A percentile compares a stretch with the other conserved stretches of the same genome.
These are phyloP conservation scores for Argyra leucocephala DNA, from an alignment of 2,888 invertebrate genomes.

Conservation along the genomic window DNA sequence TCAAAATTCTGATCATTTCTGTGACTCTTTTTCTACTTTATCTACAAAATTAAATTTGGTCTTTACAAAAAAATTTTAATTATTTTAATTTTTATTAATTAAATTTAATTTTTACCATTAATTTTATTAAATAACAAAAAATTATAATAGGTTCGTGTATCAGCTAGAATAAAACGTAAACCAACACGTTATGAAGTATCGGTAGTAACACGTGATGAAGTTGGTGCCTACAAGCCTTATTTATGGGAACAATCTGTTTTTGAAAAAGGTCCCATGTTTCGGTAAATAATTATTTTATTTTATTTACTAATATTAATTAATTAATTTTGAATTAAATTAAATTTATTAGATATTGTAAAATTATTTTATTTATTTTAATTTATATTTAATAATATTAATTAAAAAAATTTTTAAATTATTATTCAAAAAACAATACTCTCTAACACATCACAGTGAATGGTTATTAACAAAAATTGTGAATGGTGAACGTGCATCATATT, in stretches of 20 bases:
- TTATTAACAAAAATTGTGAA: conserved; percentile 87
- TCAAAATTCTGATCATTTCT: no score
- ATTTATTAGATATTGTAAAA: background rate
- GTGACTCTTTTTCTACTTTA: no score
- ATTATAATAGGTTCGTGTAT: conserved; percentile 62
- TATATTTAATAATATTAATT: background rate
- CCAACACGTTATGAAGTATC: conserved; percentile 85
- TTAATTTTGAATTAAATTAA: background rate
- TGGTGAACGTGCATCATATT: conserved; percentile 86
- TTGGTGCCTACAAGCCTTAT: conserved; percentile 91
- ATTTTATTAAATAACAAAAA: conserved; percentile 8
- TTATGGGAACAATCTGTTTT: conserved; percentile 91
- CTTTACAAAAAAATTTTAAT: no score
- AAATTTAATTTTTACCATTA: background rate
- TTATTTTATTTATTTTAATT: background rate
- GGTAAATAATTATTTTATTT: conserved; percentile 43
- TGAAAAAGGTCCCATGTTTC: conserved; percentile 89
- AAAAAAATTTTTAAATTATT: no score
- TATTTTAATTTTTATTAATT: background rate
- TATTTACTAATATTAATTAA: background rate
- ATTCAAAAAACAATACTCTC: no score
- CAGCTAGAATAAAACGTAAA: conserved; percentile 74
- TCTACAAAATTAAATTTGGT: no score
- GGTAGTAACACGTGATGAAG: conserved; percentile 87
- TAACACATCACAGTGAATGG: conserved; percentile 70